Evolutionary conservation across 2,113 vertebrate genomes (phyloP).

Genomic region (Columba janthina): DNA sequence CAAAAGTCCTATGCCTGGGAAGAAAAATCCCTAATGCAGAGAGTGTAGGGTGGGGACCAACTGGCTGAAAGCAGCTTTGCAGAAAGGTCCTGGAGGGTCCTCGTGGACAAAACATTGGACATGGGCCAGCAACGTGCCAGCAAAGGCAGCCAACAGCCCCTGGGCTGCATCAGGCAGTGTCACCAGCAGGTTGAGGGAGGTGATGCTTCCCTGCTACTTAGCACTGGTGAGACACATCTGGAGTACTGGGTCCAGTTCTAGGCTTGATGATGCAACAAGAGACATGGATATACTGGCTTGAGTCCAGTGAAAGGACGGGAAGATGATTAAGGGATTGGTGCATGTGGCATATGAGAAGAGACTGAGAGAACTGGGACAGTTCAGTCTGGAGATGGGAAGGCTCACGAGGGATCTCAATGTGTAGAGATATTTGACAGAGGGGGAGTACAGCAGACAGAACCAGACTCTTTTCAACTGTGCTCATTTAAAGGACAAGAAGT

Average conservation of each 20-base stretch:
- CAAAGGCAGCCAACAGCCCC: neutral
- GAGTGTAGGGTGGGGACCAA: neutral
- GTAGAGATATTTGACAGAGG: too few species aligned
- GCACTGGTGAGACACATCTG: neutral
- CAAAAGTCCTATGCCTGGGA: neutral
- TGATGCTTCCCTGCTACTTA: neutral
- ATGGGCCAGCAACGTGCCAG: neutral
- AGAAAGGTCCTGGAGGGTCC: neutral
- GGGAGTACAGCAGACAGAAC: too few species aligned
- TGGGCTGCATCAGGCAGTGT: neutral
- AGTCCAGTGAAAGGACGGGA: neutral
- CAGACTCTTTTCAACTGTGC: too few species aligned
- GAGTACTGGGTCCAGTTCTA: neutral
- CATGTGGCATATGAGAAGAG: neutral
- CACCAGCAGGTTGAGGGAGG: neutral
- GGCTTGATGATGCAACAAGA: neutral
- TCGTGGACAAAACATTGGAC: neutral
- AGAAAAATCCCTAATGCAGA: neutral
- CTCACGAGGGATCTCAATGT: neutral
- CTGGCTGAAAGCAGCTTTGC: neutral
- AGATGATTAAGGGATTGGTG: neutral
- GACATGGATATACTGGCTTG: neutral
- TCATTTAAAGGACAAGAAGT: too few species aligned
- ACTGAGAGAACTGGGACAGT: neutral
- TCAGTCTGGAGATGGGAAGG: neutral